Conservation (phyloP, 2,888 invertebrate species). For the Seira sanloemensis region DNA sequence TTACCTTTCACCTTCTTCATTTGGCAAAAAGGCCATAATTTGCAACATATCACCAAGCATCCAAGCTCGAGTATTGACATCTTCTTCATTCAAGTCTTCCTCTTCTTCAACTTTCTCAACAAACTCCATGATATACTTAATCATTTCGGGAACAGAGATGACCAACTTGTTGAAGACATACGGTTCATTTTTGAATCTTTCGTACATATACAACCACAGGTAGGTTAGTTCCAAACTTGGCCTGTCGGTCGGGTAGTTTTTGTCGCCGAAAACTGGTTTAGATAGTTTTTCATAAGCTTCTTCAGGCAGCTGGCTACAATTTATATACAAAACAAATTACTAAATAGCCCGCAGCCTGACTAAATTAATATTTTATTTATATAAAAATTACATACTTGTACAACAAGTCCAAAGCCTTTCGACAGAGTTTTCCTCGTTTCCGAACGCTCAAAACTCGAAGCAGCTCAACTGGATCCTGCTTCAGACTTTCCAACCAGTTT, state of each 20-base stretch:
- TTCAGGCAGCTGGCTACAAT: conserved; percentile 22
- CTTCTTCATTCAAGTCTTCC: conserved; percentile 23
- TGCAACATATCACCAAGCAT: conserved; percentile 46
- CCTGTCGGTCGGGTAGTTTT: conserved; percentile 43
- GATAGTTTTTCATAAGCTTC: conserved; percentile 48
- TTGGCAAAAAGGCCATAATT: conserved; percentile 25
- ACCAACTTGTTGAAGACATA: conserved; percentile 32
- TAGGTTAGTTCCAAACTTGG: conserved; percentile 35
- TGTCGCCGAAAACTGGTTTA: conserved; percentile 15
- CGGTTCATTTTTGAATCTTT: conserved; percentile 32
- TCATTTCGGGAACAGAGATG: conserved; percentile 31
- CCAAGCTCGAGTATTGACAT: conserved; percentile 38
- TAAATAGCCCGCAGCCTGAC: no score
- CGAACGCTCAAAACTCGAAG: conserved; percentile 37
- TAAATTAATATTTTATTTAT: background rate
- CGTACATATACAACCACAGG: conserved; percentile 43
- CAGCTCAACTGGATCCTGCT: conserved; percentile 44
- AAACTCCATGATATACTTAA: conserved; percentile 46
- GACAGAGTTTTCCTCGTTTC: conserved; percentile 26
- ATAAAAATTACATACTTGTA: conserved; percentile 31
- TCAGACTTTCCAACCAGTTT: conserved; percentile 25
- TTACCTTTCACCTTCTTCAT: conserved; percentile 48
- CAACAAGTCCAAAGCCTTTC: conserved; percentile 15
- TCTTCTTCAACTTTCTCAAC: conserved; percentile 46
- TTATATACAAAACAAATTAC: background rate